Percentiles rank a stretch among this genome's conserved stretches.
These are phyloP conservation scores for Chionoecetes opilio DNA, from an alignment of 1,140 invertebrate species.

Conservation along the genomic window DNA sequence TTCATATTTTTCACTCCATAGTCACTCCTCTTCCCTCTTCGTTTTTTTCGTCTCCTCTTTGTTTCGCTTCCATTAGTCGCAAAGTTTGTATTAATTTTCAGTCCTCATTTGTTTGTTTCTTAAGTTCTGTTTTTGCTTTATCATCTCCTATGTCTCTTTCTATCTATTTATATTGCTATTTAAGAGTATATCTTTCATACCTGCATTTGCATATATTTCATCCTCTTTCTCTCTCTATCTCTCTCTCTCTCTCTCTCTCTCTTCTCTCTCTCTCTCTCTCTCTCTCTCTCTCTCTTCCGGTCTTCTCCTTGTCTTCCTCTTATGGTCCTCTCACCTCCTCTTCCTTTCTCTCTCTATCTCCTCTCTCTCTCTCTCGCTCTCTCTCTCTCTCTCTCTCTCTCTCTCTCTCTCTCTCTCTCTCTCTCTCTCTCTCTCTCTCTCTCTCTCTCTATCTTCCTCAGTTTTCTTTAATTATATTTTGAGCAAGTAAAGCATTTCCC, in stretches of 20 bases:
- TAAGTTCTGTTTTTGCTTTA: background rate
- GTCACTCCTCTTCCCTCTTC: background rate
- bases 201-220: background rate
- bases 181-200: background rate
- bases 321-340: background rate
- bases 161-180: background rate
- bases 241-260: slow-evolving; percentile 25
- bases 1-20: no score
- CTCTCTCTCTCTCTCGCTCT: background rate
- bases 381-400: background rate
- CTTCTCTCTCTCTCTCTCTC: background rate
- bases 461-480: background rate
- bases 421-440: slow-evolving; percentile 19
- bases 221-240: no score
- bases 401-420: background rate
- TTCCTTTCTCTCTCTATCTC: background rate
- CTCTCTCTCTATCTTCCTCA: background rate
- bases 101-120: slow-evolving; percentile 18
- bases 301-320: slow-evolving; percentile 33
- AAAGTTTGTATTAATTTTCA: background rate
- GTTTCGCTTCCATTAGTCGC: background rate
- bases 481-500: no score
- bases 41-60: background rate
- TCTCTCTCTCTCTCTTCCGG: slow-evolving; percentile 3
- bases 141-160: background rate